phyloP scores from a whole-genome alignment of 2,113 vertebrate genomes.

The Pipa parva region DNA sequence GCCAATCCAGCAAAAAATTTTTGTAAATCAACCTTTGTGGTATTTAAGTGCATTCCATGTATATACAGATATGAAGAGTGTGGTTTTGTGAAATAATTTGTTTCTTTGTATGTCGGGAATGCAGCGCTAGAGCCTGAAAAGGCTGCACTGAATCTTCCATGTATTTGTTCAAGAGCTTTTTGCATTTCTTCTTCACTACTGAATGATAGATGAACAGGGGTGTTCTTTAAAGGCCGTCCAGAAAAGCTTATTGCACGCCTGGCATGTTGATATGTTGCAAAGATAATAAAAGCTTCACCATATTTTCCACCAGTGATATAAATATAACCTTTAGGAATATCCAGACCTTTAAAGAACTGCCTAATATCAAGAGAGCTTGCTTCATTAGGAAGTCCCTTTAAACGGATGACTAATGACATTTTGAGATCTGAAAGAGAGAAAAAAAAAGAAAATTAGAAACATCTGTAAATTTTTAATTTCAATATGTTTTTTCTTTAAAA shows the following conservation, averaged over 20 bases:
- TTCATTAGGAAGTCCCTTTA: slow-evolving; percentile 92
- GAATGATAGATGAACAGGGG: slow-evolving; percentile 75
- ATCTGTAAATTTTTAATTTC: background rate
- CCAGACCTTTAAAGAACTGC: slow-evolving; percentile 96
- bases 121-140: background rate
- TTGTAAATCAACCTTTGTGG: slow-evolving; percentile 74
- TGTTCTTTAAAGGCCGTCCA: slow-evolving; percentile 80
- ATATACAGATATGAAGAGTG: slow-evolving; percentile 76
- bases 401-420: slow-evolving; percentile 98
- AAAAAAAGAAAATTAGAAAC: background rate
- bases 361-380: slow-evolving; percentile 96
- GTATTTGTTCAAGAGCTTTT: slow-evolving; percentile 79
- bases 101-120: background rate
- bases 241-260: slow-evolving; percentile 89
- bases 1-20: slow-evolving; percentile 78
- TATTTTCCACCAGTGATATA: slow-evolving; percentile 93
- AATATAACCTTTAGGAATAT: slow-evolving; percentile 96
- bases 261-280: slow-evolving; percentile 94
- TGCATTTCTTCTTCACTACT: slow-evolving; percentile 97
- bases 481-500: too few species aligned
- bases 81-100: slow-evolving; percentile 8
- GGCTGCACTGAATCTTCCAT: slow-evolving; percentile 47
- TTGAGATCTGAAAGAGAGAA: slow-evolving; percentile 67
- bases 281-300: slow-evolving; percentile 96
- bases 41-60: slow-evolving; percentile 82